Base-by-base conservation (phyloP, 2,797 vertebrate genomes). In the Lindbergichthys nudifrons region DNA sequence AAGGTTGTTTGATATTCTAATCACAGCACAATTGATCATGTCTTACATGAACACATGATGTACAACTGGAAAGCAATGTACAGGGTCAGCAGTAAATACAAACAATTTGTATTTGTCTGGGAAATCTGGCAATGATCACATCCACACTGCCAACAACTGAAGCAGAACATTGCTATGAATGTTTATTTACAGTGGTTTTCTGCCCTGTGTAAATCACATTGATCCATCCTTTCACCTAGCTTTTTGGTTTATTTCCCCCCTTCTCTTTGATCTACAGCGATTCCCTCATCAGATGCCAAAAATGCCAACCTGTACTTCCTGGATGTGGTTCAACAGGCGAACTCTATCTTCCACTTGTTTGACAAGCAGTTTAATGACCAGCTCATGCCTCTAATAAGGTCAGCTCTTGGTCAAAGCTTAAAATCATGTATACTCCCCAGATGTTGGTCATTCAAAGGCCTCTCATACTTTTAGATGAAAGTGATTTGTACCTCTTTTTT, bases 301-400 rank as follows among this genome's bases (percentile, higher is more conserved):
- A 99, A 96, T 0, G 97, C 97, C 94, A 98, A 97, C 93, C 94
- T 99, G 70, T 99, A 99, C 92, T 99, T 99, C 91, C 93, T 99
- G 92, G 98, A 99, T 87, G 98, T 99, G 83, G 98, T 99, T 70
- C 98, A 99, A 82, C 98, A 99, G 80, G 98, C 98, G n/a, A 99
- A 99, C 94, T 99, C 98, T 16, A 97, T 99, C 93, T 99, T 99
- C 90, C 98, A 99, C 92, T 95, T 99, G 82, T 99, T 99, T 94
- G 98, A 99, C 93, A 99, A 99, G 91, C 98, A 99, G 80, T 99
- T 99, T 93, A 99, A 98, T 85, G 98, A 99, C 94, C 97, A 99
- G 91, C 96, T 99, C 82, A 99, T 99, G 98, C 98, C 98, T 86
- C 92, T 99, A 72, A 97, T 99, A 93, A 99, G 98, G 98, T 99